phyloP scores from a whole-genome alignment of 2,797 vertebrate genomes.

The Echiichthys vipera region DNA sequence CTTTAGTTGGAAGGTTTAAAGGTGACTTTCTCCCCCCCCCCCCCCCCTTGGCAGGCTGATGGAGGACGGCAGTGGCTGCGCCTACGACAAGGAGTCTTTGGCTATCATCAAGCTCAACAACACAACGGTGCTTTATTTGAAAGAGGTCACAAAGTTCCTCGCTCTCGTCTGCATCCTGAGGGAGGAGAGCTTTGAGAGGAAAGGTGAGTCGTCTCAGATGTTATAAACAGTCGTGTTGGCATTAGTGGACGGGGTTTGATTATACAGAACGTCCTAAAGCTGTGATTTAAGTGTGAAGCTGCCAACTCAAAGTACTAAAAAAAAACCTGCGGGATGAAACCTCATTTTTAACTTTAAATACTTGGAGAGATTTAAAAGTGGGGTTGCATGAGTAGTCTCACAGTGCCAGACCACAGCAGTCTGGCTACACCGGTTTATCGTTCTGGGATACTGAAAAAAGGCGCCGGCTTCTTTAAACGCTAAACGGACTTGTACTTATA shows the following conservation, averaged over 20 bases:
- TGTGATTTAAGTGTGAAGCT: neutral
- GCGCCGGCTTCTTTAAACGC: too few relatives aligned
- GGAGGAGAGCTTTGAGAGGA: slow-evolving; percentile 97
- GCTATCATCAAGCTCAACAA: slow-evolving; percentile 99
- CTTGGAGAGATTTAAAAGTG: too few relatives aligned
- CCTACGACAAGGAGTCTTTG: slow-evolving; percentile 96
- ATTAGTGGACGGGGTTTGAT: neutral
- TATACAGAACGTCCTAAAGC: slow-evolving; percentile 2
- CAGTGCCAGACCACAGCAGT: too few relatives aligned
- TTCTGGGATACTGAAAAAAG: too few relatives aligned
- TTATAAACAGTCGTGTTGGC: neutral
- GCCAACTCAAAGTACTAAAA: neutral
- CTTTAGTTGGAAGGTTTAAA: neutral
- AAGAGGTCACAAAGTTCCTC: slow-evolving; percentile 98
- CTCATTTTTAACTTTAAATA: too few relatives aligned
- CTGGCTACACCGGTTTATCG: too few relatives aligned
- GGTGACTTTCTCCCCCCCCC: neutral
- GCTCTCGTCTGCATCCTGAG: slow-evolving; percentile 96
- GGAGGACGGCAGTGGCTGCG: slow-evolving; percentile 93
- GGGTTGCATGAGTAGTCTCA: too few relatives aligned
- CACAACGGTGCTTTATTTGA: slow-evolving; percentile 96
- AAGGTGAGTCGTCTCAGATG: slow-evolving; percentile 84
- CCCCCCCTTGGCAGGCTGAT: slow-evolving; percentile 84
- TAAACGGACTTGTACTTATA: too few relatives aligned
- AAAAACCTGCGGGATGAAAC: too few relatives aligned